A percentile compares a stretch with the other conserved stretches of the same genome.
These are phyloP conservation scores for Bucco capensis DNA, from an alignment of 2,113 vertebrate species.

Conservation along the genomic window DNA sequence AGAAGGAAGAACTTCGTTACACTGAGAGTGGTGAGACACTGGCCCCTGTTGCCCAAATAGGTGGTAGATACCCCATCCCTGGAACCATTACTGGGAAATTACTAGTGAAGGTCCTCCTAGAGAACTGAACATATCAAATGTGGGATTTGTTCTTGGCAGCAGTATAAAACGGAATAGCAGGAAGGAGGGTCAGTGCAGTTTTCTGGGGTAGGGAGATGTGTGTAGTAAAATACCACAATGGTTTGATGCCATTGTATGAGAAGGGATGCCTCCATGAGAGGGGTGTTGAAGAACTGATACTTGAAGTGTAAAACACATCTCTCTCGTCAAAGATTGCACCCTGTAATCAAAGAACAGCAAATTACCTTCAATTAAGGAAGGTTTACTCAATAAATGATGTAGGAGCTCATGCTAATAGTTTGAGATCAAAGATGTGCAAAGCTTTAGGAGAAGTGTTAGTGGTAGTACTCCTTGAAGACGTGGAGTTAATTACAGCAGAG, in stretches of 20 bases:
- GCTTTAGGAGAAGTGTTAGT: not conserved
- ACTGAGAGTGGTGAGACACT: no score
- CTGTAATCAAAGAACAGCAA: not conserved
- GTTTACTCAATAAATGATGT: accelerated
- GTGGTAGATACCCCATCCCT: no score
- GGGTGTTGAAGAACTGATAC: not conserved
- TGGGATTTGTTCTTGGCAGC: not conserved
- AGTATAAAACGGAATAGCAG: not conserved
- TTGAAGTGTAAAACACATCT: not conserved
- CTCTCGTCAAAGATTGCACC: not conserved
- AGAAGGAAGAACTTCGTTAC: no score
- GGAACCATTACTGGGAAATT: not conserved
- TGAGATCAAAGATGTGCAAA: not conserved
- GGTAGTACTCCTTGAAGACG: not conserved
- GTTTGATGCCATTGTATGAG: not conserved
- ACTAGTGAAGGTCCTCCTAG: not conserved
- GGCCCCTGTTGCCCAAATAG: no score
- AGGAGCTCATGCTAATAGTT: not conserved
- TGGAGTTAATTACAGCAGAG: not conserved
- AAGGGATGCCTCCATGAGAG: not conserved
- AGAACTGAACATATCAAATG: not conserved
- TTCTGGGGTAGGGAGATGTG: not conserved
- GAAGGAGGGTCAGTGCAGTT: not conserved
- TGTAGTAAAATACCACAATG: not conserved
- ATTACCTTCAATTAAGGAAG: not conserved